These are phyloP conservation scores for Chironomus riparius DNA, from an alignment of 2,888 invertebrate genomes.

Conservation along the genomic window DNA sequence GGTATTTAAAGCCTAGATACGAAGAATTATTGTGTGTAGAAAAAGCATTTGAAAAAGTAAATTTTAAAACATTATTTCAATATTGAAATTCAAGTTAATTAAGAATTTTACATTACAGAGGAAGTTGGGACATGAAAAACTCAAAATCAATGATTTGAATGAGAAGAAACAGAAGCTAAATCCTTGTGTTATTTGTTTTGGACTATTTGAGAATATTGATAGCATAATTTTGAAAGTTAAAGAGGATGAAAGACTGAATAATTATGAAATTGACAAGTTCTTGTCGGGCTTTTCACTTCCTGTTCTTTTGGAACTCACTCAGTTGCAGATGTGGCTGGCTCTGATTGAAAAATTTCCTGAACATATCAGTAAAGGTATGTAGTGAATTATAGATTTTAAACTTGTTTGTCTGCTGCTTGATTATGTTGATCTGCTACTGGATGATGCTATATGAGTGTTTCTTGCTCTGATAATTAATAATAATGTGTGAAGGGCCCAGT, in stretches of 20 bases:
- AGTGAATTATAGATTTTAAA: too few relatives aligned
- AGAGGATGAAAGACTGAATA: constrained; percentile 43
- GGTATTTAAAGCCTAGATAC: constrained; percentile 54
- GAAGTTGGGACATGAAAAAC: constrained; percentile 30
- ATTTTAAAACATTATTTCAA: not conserved
- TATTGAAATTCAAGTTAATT: not conserved
- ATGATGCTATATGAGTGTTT: too few relatives aligned
- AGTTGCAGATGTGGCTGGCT: constrained; percentile 53
- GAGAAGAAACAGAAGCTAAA: constrained; percentile 45
- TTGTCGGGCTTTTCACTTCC: constrained; percentile 65
- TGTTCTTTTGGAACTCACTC: constrained; percentile 55
- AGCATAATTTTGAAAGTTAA: constrained; percentile 47
- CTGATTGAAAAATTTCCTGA: constrained; percentile 49
- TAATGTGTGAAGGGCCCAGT: too few relatives aligned
- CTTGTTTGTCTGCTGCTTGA: too few relatives aligned
- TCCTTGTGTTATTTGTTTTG: constrained; percentile 62
- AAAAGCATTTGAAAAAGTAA: constrained; percentile 45
- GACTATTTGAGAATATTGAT: constrained; percentile 54
- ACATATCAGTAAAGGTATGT: constrained; percentile 37
- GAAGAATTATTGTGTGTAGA: constrained; percentile 47
- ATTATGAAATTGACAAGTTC: constrained; percentile 57
- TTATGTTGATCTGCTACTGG: too few relatives aligned
- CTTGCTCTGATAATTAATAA: too few relatives aligned
- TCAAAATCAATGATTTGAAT: not conserved
- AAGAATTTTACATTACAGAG: constrained; percentile 11